Evolutionary conservation across 2,113 vertebrate genomes (phyloP).

Genomic region (Verasper variegatus): DNA sequence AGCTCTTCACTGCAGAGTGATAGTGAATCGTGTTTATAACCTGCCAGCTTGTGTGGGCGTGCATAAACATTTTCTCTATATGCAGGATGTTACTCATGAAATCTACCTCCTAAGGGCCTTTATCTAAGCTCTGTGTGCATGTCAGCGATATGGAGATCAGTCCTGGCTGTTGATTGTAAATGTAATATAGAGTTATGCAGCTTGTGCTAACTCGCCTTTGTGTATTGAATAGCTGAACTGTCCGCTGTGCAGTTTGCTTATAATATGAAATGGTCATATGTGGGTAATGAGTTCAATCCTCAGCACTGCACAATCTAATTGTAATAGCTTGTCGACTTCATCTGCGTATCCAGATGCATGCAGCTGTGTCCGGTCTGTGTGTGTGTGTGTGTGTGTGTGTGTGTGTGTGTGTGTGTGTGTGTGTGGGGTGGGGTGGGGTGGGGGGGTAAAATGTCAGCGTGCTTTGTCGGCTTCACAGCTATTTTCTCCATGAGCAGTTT

Average conservation of each 20-base stretch:
- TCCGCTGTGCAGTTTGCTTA: neutral
- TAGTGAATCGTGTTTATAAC: conserved; percentile 38
- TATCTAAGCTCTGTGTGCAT: conserved; percentile 2
- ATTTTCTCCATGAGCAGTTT: conserved; percentile 73
- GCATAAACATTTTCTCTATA: conserved; percentile 14
- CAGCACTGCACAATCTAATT: neutral
- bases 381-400: conserved; percentile 28
- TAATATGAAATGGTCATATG: neutral
- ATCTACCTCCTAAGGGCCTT: conserved; percentile 9
- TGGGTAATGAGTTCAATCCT: conserved; percentile 4
- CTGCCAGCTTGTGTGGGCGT: conserved; percentile 34
- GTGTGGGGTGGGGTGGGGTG: too few species aligned
- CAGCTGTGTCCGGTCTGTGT: conserved; percentile 7
- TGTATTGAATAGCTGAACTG: neutral
- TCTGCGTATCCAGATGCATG: conserved; percentile 16
- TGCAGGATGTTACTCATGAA: conserved; percentile 30
- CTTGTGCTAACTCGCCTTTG: conserved; percentile 3
- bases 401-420: conserved; percentile 7
- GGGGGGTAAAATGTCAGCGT: conserved; percentile 40
- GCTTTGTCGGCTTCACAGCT: conserved; percentile 46
- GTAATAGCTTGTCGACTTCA: conserved; percentile 11
- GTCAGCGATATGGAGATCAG: conserved; percentile 20
- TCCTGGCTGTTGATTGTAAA: conserved; percentile 13
- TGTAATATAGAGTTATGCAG: neutral
- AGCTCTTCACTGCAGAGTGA: conserved; percentile 14